Evolutionary conservation across 2,888 invertebrate species (phyloP).

Genomic region (Drosophila barbarae): DNA sequence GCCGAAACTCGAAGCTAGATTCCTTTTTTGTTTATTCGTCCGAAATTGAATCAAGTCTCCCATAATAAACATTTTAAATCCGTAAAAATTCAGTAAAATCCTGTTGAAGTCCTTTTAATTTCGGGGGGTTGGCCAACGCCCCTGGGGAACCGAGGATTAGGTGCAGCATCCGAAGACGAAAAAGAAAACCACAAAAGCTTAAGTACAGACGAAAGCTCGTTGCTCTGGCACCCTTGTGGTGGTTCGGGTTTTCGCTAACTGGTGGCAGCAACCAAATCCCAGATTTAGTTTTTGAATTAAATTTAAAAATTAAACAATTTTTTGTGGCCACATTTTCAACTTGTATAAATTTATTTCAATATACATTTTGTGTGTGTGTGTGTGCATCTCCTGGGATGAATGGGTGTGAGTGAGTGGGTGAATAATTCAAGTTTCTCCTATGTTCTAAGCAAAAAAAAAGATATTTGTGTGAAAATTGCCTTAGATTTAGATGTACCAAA

Average conservation of each 20-base stretch:
- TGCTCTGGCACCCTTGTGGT: not conserved
- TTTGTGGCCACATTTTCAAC: slow-evolving; percentile 17
- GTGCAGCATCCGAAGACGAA: not conserved
- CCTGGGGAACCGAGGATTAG: slow-evolving; percentile 8
- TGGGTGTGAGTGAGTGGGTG: not conserved
- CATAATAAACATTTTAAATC: not conserved
- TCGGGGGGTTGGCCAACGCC: not conserved
- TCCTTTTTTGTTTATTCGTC: not conserved
- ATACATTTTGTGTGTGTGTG: slow-evolving; percentile 24
- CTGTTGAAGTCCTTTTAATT: not conserved
- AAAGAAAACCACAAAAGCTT: slow-evolving; percentile 4
- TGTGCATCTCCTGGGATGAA: slow-evolving; percentile 3
- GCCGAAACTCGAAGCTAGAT: no score
- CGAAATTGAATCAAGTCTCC: not conserved
- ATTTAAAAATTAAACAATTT: slow-evolving; percentile 3
- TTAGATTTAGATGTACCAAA: slow-evolving; percentile 10
- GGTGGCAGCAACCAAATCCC: not conserved
- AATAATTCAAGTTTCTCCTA: slow-evolving; percentile 1
- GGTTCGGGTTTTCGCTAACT: not conserved
- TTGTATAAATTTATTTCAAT: slow-evolving; percentile 47
- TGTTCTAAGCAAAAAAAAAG: slow-evolving; percentile 22
- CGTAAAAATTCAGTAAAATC: no score
- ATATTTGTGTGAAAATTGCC: slow-evolving; percentile 8
- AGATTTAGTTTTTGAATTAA: not conserved
- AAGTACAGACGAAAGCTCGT: not conserved